A percentile compares a stretch with the other conserved stretches of the same genome.
phyloP scores from a whole-genome alignment of 2,888 invertebrate genomes.

The Eilema caniola region DNA sequence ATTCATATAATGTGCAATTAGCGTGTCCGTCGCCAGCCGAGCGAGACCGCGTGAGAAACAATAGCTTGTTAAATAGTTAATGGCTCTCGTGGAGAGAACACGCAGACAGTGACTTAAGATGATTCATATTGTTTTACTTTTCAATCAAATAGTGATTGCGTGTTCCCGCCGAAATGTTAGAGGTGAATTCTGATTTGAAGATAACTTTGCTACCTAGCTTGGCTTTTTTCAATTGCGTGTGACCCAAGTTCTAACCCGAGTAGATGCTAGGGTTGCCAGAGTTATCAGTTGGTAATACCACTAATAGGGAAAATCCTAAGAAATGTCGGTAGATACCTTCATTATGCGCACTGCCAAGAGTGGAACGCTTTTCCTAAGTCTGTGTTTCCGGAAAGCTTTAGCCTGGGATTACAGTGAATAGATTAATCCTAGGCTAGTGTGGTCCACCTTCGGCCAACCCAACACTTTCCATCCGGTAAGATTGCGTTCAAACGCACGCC shows the following conservation, averaged over 20 bases:
- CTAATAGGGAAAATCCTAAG: too few species aligned
- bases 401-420: too few species aligned
- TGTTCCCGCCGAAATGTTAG: not conserved
- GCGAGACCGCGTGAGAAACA: conserved; percentile 54
- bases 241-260: not conserved
- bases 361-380: too few species aligned
- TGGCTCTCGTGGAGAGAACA: conserved; percentile 53
- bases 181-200: not conserved
- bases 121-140: conserved; percentile 22
- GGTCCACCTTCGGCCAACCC: too few species aligned
- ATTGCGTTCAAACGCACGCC: too few species aligned
- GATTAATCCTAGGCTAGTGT: too few species aligned
- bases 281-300: too few species aligned
- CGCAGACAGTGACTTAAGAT: conserved; percentile 42
- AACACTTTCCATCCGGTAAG: too few species aligned
- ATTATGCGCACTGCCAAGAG: too few species aligned
- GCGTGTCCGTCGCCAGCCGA: conserved; percentile 19
- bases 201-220: not conserved
- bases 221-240: too few species aligned
- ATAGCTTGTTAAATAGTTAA: conserved; percentile 61
- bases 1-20: conserved; percentile 20
- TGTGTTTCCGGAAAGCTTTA: too few species aligned
- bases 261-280: not conserved
- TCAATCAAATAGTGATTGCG: not conserved
- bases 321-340: too few species aligned